These are phyloP conservation scores for Chamaea fasciata DNA, from an alignment of 2,113 vertebrate genomes.

Conservation along the genomic window DNA sequence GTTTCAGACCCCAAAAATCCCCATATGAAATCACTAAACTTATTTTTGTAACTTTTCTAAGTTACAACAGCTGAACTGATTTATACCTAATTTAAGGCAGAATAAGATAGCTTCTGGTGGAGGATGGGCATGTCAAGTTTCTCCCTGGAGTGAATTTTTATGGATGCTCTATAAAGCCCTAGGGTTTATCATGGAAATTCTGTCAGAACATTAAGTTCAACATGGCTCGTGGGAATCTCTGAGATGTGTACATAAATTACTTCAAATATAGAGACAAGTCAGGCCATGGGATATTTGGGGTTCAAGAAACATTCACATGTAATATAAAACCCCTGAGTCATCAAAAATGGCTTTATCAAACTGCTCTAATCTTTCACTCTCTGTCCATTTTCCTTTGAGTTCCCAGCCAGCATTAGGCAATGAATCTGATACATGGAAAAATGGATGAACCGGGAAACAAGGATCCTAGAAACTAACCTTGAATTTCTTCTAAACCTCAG, in stretches of 20 bases:
- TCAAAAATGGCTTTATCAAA: not conserved
- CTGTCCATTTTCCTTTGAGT: not conserved
- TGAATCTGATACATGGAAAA: not conserved
- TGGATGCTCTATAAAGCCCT: conserved; percentile 20
- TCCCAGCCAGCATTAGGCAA: not conserved
- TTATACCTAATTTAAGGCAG: conserved; percentile 29
- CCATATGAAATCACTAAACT: not conserved
- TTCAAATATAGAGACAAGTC: not conserved
- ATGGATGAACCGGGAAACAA: not conserved
- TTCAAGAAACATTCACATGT: not conserved
- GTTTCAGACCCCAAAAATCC: not conserved
- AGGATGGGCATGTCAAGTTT: not conserved
- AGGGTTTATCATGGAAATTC: conserved; percentile 31
- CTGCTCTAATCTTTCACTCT: not conserved
- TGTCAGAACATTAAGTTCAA: conserved; percentile 35
- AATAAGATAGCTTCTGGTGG: conserved; percentile 8
- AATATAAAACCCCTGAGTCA: not conserved
- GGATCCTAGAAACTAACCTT: not conserved
- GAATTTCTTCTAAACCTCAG: not conserved
- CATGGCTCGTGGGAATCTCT: conserved; percentile 19
- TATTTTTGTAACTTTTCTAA: not conserved
- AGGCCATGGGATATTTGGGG: not conserved
- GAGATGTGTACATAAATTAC: not conserved
- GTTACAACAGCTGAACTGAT: not conserved
- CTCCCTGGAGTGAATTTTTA: conserved; percentile 42